These are phyloP conservation scores for Anolis apletophallus DNA, from an alignment of 2,797 vertebrate species.

Conservation along the genomic window DNA sequence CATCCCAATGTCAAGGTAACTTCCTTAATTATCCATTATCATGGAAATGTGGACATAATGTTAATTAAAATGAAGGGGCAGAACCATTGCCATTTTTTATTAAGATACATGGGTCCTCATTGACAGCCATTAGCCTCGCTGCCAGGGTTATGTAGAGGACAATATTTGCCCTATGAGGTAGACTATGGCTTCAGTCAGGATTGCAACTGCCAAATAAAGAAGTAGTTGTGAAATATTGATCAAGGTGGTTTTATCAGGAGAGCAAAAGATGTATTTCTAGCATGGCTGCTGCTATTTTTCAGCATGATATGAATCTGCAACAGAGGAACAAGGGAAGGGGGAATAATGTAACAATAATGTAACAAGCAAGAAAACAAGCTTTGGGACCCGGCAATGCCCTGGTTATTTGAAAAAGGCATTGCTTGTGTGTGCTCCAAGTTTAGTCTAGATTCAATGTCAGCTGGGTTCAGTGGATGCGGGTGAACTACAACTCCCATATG, in stretches of 20 bases:
- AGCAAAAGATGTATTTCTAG: background rate
- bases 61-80: constrained; percentile 86
- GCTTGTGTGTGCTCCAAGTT: no score
- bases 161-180: constrained; percentile 40
- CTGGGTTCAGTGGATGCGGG: no score
- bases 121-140: constrained; percentile 72
- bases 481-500: no score
- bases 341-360: no score
- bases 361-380: no score
- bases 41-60: constrained; percentile 81
- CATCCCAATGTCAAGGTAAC: constrained; percentile 84
- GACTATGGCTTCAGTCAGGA: background rate
- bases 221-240: background rate
- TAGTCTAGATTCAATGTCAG: no score
- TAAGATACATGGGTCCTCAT: constrained; percentile 75
- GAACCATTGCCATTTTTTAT: constrained; percentile 84
- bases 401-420: no score
- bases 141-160: constrained; percentile 76
- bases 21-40: constrained; percentile 85
- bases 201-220: constrained; percentile 14
- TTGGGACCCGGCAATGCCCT: no score
- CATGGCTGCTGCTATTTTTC: background rate
- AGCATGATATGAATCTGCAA: background rate
- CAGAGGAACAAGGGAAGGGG: background rate
- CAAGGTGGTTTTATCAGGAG: background rate